Evolutionary conservation across 1,140 invertebrate species (phyloP).

Genomic region (Glossosoma conforme): DNA sequence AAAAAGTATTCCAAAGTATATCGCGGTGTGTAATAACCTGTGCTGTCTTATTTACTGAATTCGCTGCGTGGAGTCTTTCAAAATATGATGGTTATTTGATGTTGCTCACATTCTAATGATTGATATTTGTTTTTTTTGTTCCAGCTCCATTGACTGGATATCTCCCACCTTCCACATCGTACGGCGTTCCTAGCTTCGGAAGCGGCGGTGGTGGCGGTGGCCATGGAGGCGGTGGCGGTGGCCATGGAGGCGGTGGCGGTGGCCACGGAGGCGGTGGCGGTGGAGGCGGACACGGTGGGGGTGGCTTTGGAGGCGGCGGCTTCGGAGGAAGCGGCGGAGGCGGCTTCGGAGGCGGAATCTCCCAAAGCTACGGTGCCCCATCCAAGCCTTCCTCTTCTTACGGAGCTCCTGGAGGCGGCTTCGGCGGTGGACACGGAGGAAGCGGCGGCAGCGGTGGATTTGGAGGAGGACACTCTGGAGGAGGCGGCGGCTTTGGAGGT

Average conservation of each 20-base stretch:
- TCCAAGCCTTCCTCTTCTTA: constrained; percentile 42
- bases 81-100: no score
- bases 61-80: no score
- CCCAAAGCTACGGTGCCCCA: constrained; percentile 44
- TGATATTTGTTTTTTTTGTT: constrained; percentile 22
- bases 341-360: constrained; percentile 34
- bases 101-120: no score
- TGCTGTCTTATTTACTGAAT: no score
- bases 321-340: constrained; percentile 28
- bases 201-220: constrained; percentile 38
- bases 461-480: constrained; percentile 21
- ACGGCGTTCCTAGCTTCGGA: constrained; percentile 40
- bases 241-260: constrained; percentile 37
- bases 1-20: no score
- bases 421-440: constrained; percentile 38
- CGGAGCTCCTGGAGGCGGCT: constrained; percentile 37
- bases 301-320: constrained; percentile 36
- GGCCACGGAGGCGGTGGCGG: constrained; percentile 37
- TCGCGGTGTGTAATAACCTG: no score
- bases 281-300: constrained; percentile 37
- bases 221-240: constrained; percentile 34
- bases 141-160: constrained; percentile 43
- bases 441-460: constrained; percentile 19
- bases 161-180: constrained; percentile 45
- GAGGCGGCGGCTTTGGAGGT: constrained; percentile 18